These are phyloP conservation scores for Tiliacea citrago DNA, from an alignment of 2,888 invertebrate genomes.

Conservation along the genomic window DNA sequence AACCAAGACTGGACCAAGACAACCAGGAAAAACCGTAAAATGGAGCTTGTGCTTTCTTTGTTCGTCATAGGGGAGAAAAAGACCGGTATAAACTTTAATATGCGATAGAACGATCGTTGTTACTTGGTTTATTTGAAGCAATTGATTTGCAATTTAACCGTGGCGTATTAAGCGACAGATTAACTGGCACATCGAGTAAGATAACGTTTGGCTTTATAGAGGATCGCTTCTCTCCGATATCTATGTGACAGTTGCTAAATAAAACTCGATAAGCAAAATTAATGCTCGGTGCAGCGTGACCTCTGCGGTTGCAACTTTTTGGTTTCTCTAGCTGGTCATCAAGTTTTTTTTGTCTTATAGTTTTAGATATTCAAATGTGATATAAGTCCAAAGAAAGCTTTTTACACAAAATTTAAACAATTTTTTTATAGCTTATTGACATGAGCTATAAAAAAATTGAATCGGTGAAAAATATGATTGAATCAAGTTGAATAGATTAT, in stretches of 20 bases:
- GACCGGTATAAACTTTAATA: not conserved
- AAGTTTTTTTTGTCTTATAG: too few relatives aligned
- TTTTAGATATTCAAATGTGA: too few relatives aligned
- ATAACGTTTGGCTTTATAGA: not conserved
- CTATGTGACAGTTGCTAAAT: not conserved
- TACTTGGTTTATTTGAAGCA: not conserved
- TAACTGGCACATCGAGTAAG: not conserved
- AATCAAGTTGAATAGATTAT: too few relatives aligned
- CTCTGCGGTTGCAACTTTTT: too few relatives aligned
- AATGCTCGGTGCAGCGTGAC: not conserved
- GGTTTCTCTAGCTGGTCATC: too few relatives aligned
- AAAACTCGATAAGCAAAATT: not conserved
- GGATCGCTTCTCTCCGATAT: not conserved
- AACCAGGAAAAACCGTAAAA: not conserved
- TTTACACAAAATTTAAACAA: too few relatives aligned
- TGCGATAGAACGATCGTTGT: not conserved
- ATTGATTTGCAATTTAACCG: not conserved
- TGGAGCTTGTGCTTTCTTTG: not conserved
- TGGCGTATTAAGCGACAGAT: not conserved
- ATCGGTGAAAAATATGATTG: too few relatives aligned
- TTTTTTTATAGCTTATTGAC: too few relatives aligned
- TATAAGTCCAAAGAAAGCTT: too few relatives aligned
- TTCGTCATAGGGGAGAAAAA: too few relatives aligned
- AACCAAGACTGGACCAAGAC: not conserved
- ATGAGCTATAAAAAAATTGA: too few relatives aligned